Base-by-base conservation (phyloP, 2,113 vertebrate genomes). In the Canis aureus region DNA sequence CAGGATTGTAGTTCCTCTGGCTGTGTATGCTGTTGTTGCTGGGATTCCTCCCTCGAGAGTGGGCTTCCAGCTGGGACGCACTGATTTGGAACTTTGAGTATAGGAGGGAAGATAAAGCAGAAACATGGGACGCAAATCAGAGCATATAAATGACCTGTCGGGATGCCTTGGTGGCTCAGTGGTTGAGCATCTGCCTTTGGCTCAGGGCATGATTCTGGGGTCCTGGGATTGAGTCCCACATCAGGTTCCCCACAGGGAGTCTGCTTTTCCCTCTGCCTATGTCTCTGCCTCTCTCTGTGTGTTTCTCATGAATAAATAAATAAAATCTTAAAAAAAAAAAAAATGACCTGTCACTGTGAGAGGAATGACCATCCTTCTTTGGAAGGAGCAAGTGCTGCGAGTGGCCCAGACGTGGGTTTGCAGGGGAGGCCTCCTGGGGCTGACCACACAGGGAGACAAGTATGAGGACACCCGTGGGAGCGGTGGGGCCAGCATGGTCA, bases 101-200 rank as follows among this genome's bases (percentile, higher is more conserved):
- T 10, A 49, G 11, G 8, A 53, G 51, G 9, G 16, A 76, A 89
- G 66, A 62, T 51, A 12, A 66, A 93, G 23, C 35, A 22, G 6
- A 43, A 11, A 5, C 5, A 3, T 1, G 9, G 51, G 73, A n/a
- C 79, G 38, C 49, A 38, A 5, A 19, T 32, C 2, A 9, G 67
- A 11, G 0, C 13, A 0, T 49, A 12, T 17, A 8, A 29, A 25
- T 8, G 11, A 25, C 16, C 9, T 49, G 11, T 43, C 19, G 43
- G 43, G 43, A 43, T 43, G 43, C 6, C 43, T 43, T 43, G 43
- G 43, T 43, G 43, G 43, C 43, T 43, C 43, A 43, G 43, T 43
- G 43, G 43, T 43, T 43, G 43, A 43, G 43, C 43, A 43, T 43
- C 43, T 43, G 43, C 43, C 43, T 43, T 43, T 43, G 43, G 43